Evolutionary conservation across 2,113 vertebrate genomes (phyloP).

Genomic region (Egretta garzetta): DNA sequence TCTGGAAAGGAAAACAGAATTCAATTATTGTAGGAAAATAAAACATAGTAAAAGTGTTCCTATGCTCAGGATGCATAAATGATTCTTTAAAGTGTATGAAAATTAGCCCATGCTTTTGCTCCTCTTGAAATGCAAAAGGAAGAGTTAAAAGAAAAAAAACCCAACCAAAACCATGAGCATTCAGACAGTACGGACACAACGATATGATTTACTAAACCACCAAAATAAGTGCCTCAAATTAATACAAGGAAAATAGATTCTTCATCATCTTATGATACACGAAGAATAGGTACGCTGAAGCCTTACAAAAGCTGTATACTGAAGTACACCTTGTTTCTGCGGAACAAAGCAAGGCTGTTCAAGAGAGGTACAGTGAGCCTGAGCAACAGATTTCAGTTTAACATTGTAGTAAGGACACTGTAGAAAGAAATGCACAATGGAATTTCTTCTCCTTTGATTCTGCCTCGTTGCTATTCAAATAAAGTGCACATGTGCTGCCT

Average conservation of each 20-base stretch:
- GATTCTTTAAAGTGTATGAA: neutral
- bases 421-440: neutral
- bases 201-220: neutral
- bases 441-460: neutral
- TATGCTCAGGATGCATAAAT: neutral
- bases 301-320: neutral
- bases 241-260: neutral
- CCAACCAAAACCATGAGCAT: neutral
- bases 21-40: neutral
- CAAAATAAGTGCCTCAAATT: neutral
- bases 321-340: neutral
- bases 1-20: neutral
- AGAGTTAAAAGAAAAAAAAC: neutral
- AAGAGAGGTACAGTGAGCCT: neutral
- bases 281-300: neutral
- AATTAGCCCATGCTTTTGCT: neutral
- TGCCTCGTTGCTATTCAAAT: constrained; percentile 3
- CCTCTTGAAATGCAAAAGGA: neutral
- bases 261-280: neutral
- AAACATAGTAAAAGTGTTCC: neutral
- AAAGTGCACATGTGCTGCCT: neutral
- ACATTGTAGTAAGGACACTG: neutral
- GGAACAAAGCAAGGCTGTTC: neutral
- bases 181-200: neutral
- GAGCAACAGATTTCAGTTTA: neutral